phyloP scores from a whole-genome alignment of 92 coral and sea anemone species.

The Parazoanthus atlanticus region DNA sequence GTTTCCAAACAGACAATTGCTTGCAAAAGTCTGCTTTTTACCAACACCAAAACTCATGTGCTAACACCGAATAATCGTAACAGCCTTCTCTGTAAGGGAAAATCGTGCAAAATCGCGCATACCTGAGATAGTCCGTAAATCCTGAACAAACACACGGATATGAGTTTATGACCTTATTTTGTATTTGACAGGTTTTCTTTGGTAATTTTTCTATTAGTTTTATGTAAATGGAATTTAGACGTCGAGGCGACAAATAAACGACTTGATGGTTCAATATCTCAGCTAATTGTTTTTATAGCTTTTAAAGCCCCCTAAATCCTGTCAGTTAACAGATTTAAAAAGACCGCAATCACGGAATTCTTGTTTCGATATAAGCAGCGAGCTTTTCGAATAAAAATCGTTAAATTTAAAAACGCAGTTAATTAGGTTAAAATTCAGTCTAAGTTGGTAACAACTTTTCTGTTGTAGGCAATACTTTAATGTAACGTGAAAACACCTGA shows the following conservation, averaged over 20 bases:
- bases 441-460: too few species aligned
- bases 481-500: too few species aligned
- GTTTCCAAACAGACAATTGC: constrained; percentile 1
- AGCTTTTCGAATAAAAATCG: background rate
- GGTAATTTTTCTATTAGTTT: constrained; percentile 14
- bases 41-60: background rate
- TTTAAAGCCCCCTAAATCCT: background rate
- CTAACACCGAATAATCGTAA: background rate
- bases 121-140: background rate
- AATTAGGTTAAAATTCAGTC: too few species aligned
- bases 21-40: background rate
- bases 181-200: constrained; percentile 19
- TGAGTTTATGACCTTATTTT: constrained; percentile 28
- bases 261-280: background rate
- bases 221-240: constrained; percentile 37
- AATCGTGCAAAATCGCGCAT: background rate
- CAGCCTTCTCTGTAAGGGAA: background rate
- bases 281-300: background rate
- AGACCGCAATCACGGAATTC: background rate
- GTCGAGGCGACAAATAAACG: constrained; percentile 8
- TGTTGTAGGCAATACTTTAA: too few species aligned
- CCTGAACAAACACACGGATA: constrained; percentile 29
- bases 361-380: background rate
- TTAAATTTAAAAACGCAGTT: too few species aligned
- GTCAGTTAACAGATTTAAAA: background rate